A percentile compares a stretch with the other conserved stretches of the same genome.
Evolutionary conservation across 23 tunicate genomes (phyloP).

Genomic region (Styela plicata): DNA sequence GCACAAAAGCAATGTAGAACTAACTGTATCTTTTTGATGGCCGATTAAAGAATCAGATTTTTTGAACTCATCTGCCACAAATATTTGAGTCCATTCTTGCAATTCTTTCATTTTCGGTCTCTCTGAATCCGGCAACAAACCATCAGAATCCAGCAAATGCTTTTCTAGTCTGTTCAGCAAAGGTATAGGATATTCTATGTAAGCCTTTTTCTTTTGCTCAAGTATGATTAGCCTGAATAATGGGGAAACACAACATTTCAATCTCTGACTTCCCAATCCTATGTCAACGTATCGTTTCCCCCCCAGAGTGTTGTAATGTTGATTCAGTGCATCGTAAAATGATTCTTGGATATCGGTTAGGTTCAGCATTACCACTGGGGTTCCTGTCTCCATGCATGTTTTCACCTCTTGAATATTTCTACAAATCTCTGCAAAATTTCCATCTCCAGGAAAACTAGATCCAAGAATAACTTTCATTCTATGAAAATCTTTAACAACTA

Average conservation of each 20-base stretch:
- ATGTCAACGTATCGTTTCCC: constrained; percentile 70
- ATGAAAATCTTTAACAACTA: constrained; percentile 12
- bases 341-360: constrained; percentile 68
- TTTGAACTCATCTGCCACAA: constrained; percentile 16
- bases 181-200: constrained; percentile 73
- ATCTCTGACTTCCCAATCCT: constrained; percentile 78
- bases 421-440: constrained; percentile 59
- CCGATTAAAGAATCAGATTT: constrained; percentile 40
- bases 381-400: constrained; percentile 76
- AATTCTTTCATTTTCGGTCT: constrained; percentile 16
- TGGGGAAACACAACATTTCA: constrained; percentile 48
- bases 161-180: constrained; percentile 72
- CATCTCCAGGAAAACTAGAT: constrained; percentile 70
- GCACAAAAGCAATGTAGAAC: constrained; percentile 34
- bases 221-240: constrained; percentile 56
- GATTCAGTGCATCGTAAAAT: constrained; percentile 76
- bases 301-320: constrained; percentile 73
- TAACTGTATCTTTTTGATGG: constrained; percentile 41
- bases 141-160: constrained; percentile 49
- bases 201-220: constrained; percentile 59
- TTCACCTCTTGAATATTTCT: constrained; percentile 66
- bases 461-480: constrained; percentile 63
- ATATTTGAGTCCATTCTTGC: constrained; percentile 11
- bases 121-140: constrained; percentile 26
- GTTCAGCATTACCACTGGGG: constrained; percentile 58